Conservation (phyloP, 2,888 invertebrate genomes). For the Cantharis rustica region DNA sequence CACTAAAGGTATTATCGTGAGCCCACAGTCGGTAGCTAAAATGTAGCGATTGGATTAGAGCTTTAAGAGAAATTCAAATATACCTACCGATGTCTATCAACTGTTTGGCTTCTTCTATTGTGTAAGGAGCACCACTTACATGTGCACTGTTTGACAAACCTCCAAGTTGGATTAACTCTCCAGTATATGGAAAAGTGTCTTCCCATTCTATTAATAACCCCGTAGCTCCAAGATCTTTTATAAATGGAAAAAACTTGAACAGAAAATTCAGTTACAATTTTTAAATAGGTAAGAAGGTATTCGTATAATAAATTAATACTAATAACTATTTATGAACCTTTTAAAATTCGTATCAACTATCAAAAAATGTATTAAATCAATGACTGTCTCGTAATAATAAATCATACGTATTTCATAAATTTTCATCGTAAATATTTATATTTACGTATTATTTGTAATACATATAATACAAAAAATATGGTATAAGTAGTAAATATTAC, state of each 20-base stretch:
- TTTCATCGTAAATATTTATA: too few relatives aligned
- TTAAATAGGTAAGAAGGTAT: not conserved
- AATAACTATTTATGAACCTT: too few relatives aligned
- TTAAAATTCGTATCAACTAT: too few relatives aligned
- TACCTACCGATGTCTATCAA: conserved; percentile 62
- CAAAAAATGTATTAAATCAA: too few relatives aligned
- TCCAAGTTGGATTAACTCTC: conserved; percentile 64
- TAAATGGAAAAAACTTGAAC: conserved; percentile 63
- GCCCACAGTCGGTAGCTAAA: conserved; percentile 64
- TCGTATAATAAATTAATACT: too few relatives aligned
- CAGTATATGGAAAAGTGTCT: conserved; percentile 83
- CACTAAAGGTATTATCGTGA: conserved; percentile 79
- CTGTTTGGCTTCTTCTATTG: conserved; percentile 66
- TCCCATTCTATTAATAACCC: conserved; percentile 88
- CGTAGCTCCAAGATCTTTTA: conserved; percentile 74
- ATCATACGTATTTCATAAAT: too few relatives aligned
- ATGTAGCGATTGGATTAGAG: not conserved
- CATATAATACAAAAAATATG: too few relatives aligned
- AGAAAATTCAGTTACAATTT: conserved; percentile 3
- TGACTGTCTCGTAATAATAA: too few relatives aligned
- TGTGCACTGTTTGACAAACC: conserved; percentile 59
- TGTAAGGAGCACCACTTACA: conserved; percentile 67
- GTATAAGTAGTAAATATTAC: too few relatives aligned
- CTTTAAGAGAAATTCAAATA: not conserved
- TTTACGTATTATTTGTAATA: too few relatives aligned